Evolutionary conservation across 2,113 vertebrate species (phyloP), one percentile per base, ranked within the genome.

Genomic region (Vulpes lagopus): DNA sequence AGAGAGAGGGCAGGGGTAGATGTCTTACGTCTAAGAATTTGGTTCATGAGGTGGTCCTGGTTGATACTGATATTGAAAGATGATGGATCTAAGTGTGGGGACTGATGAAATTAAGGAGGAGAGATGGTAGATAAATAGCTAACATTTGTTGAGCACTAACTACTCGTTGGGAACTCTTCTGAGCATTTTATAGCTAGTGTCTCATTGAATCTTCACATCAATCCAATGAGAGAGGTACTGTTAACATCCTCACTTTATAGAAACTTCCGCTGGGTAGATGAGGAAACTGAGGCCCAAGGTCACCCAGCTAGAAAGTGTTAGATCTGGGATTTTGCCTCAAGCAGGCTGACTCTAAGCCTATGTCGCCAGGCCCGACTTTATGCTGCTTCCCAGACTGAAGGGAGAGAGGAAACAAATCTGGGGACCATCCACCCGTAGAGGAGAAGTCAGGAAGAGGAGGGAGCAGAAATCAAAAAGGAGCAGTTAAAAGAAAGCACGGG

Each of bases 141-240:
- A 71, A 67, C 9, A 69, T n/a, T 95, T 87, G 15, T 64, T 69
- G 49, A 87, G 43, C 10, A 55, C 32, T 81, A 65, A 69, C n/a
- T 92, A 49, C 9, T 49, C 19, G 5, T 71, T 23, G 83, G 35
- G 23, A 9, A 65, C 43, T 89, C 2, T 86, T 85, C 4, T 90
- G 87, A 71, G n/a, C 11, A 80, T 53, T 87, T 93, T 73, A 89
- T 3, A 57, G 11, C 1, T 88, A 79, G 38, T 84, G 32, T 69
- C 30, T 84, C 53, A 76, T 67, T 95, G 64, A 92, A 89, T 89
- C 43, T 11, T 89, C 30, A 94, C 20, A 53, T n/a, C 30, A 78
- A n/a, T 2, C 19, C 11, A 32, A 11, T 23, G 51, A 85, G 32
- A 23, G 23, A 69, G 22, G 6, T 62, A 53, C 32, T 93, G 57